These are phyloP conservation scores for Clarias batrachus DNA, from an alignment of 2,113 vertebrate genomes.

Conservation along the genomic window DNA sequence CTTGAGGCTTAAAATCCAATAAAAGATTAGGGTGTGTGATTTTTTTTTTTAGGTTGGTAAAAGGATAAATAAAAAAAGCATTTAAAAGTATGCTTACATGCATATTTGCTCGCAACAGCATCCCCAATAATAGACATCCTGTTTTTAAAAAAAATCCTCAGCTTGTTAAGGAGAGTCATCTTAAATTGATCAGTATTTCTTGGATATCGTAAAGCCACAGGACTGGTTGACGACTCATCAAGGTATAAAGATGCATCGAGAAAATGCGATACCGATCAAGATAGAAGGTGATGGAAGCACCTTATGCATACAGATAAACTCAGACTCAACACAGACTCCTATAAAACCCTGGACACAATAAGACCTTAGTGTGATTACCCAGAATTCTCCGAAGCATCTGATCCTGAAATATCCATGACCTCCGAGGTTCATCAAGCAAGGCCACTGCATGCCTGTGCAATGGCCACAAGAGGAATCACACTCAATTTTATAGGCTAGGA, in stretches of 20 bases:
- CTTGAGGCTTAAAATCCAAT: too few relatives aligned
- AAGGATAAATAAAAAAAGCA: not conserved
- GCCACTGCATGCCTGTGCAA: not conserved
- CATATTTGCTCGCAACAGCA: not conserved
- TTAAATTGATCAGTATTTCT: not conserved
- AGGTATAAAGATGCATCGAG: not conserved
- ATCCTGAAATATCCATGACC: conserved; percentile 16
- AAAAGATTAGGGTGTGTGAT: too few relatives aligned
- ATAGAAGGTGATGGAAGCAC: not conserved
- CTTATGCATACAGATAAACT: conserved; percentile 2
- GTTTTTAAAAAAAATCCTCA: not conserved
- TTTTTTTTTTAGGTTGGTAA: too few relatives aligned
- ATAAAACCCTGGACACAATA: not conserved
- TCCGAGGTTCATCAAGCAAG: conserved; percentile 40
- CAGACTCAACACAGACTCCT: not conserved
- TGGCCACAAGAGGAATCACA: conserved; percentile 35
- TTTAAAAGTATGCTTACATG: not conserved
- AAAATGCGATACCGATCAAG: not conserved
- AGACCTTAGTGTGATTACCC: conserved; percentile 30
- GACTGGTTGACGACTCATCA: not conserved
- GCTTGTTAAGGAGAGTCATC: not conserved
- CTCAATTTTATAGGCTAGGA: conserved; percentile 42
- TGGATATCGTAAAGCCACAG: not conserved
- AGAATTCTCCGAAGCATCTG: conserved; percentile 7
- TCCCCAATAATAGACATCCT: not conserved